phyloP scores from a whole-genome alignment of 2,888 invertebrate species.

The Lepidocyrtinus sp. region DNA sequence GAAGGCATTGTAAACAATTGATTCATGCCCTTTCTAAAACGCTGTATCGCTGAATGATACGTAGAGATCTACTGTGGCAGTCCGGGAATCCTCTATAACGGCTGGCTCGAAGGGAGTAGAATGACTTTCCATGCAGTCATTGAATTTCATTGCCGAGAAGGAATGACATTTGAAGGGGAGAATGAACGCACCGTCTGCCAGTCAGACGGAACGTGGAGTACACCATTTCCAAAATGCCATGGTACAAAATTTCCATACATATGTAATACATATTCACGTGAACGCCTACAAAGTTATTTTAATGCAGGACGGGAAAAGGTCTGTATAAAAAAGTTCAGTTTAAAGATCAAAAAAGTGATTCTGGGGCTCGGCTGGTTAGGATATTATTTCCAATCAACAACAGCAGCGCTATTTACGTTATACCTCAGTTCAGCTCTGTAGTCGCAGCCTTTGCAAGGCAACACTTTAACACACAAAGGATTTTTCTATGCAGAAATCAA shows the following conservation, averaged over 20 bases:
- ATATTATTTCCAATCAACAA: no score
- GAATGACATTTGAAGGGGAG: slow-evolving; percentile 73
- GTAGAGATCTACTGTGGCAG: slow-evolving; percentile 76
- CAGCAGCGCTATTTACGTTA: slow-evolving; percentile 13
- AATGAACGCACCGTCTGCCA: slow-evolving; percentile 74
- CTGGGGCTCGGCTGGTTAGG: no score
- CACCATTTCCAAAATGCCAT: slow-evolving; percentile 74
- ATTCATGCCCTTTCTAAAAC: slow-evolving; percentile 34
- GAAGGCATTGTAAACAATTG: slow-evolving; percentile 22
- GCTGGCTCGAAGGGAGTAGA: slow-evolving; percentile 75
- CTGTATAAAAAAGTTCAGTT: slow-evolving; percentile 24
- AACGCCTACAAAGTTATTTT: slow-evolving; percentile 12
- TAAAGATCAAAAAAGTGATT: no score
- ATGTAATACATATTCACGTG: neutral
- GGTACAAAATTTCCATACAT: slow-evolving; percentile 66
- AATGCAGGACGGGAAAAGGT: slow-evolving; percentile 64
- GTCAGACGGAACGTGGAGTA: slow-evolving; percentile 76
- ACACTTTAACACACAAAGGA: neutral
- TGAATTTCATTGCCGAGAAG: slow-evolving; percentile 74
- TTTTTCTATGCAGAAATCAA: slow-evolving; percentile 84
- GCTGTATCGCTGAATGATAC: slow-evolving; percentile 19
- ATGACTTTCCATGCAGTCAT: slow-evolving; percentile 75
- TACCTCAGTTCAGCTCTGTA: slow-evolving; percentile 39
- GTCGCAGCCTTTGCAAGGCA: neutral
- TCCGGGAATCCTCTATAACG: slow-evolving; percentile 75